These are phyloP conservation scores for Drosophila formosana DNA, from an alignment of 2,888 invertebrate species.

Conservation along the genomic window DNA sequence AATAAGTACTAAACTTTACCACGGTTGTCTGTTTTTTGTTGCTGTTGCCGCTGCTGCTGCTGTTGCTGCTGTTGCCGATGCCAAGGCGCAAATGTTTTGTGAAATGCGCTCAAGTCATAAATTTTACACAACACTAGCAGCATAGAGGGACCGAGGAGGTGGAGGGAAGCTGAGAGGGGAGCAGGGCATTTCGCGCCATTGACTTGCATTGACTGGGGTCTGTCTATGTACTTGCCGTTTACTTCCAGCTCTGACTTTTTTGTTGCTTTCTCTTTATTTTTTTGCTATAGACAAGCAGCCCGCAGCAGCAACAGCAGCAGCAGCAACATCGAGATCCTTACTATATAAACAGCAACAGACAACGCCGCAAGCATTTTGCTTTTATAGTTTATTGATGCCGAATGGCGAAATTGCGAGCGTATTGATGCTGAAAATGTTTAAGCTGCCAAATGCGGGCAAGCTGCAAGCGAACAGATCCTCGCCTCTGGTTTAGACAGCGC, in stretches of 20 bases:
- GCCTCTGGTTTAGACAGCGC: not conserved
- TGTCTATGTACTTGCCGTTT: constrained; percentile 69
- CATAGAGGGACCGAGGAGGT: not conserved
- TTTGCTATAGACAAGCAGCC: constrained; percentile 45
- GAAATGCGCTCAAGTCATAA: constrained; percentile 79
- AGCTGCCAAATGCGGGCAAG: constrained; percentile 48
- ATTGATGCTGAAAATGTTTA: constrained; percentile 75
- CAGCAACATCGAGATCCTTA: constrained; percentile 33
- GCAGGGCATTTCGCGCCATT: constrained; percentile 51
- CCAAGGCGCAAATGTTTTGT: constrained; percentile 76
- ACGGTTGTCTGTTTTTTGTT: constrained; percentile 57
- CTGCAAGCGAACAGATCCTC: constrained; percentile 3
- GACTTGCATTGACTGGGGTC: constrained; percentile 73
- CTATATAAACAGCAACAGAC: constrained; percentile 57
- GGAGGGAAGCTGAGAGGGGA: not conserved
- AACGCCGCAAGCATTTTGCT: constrained; percentile 71
- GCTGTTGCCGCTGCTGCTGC: constrained; percentile 16
- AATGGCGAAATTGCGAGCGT: constrained; percentile 68
- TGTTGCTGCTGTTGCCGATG: constrained; percentile 42
- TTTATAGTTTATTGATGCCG: constrained; percentile 80
- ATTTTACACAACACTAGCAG: constrained; percentile 67
- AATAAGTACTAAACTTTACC: constrained; percentile 77
- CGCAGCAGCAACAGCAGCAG: constrained; percentile 41
- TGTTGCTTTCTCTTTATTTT: constrained; percentile 37
- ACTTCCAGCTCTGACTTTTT: constrained; percentile 45